Percentiles rank a stretch among this genome's conserved stretches.
Evolutionary conservation across 2,797 vertebrate genomes (phyloP).

Genomic region (Cottoperca gobio): DNA sequence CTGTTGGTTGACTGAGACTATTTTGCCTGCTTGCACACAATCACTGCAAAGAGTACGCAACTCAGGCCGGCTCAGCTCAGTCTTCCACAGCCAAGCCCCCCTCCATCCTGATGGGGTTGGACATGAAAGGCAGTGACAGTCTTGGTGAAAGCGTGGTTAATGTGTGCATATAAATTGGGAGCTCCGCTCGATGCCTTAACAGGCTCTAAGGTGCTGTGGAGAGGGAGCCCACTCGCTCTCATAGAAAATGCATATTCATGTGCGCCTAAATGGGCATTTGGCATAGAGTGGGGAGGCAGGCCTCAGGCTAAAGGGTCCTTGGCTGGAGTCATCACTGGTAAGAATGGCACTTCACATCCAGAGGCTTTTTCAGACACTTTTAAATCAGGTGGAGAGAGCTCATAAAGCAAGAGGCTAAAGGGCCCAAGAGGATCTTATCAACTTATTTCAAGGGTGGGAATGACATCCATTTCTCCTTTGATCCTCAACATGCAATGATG

Average conservation of each 20-base stretch:
- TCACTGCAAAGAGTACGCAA: slow-evolving; percentile 26
- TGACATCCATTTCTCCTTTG: slow-evolving; percentile 48
- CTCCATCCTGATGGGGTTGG: slow-evolving; percentile 48
- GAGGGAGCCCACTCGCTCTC: slow-evolving; percentile 47
- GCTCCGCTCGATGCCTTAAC: slow-evolving; percentile 33
- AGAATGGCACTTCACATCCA: slow-evolving; percentile 57
- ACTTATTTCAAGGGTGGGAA: slow-evolving; percentile 39
- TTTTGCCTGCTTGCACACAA: slow-evolving; percentile 37
- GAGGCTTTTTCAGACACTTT: slow-evolving; percentile 51
- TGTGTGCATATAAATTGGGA: slow-evolving; percentile 67
- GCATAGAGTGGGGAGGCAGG: slow-evolving; percentile 26
- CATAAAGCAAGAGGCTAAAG: slow-evolving; percentile 56
- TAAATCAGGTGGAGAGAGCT: slow-evolving; percentile 59
- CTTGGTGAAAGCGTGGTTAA: slow-evolving; percentile 65
- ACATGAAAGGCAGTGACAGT: slow-evolving; percentile 75
- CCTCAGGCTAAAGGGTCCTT: slow-evolving; percentile 44
- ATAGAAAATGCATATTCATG: slow-evolving; percentile 71
- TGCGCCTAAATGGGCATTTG: slow-evolving; percentile 62
- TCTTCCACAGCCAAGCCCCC: slow-evolving; percentile 18
- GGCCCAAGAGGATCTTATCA: slow-evolving; percentile 53
- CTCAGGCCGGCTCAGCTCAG: slow-evolving; percentile 15
- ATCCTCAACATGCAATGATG: slow-evolving; percentile 36
- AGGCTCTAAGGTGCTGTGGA: slow-evolving; percentile 29
- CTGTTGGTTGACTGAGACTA: slow-evolving; percentile 24
- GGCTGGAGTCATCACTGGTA: slow-evolving; percentile 24